Evolutionary conservation across 2,888 invertebrate genomes (phyloP).

Genomic region (Plutella xylostella): DNA sequence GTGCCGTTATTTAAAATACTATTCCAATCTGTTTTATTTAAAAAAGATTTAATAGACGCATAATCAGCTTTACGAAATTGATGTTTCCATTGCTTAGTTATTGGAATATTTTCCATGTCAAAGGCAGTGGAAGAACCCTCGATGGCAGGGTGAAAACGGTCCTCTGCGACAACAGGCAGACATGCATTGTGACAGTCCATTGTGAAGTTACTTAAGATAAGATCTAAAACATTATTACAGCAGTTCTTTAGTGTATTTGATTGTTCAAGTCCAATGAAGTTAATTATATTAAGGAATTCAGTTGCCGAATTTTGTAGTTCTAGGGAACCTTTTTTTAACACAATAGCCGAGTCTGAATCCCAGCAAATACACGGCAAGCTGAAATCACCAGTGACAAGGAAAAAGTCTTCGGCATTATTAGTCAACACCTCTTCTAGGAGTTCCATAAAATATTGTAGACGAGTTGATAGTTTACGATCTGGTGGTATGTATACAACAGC

Average conservation of each 20-base stretch:
- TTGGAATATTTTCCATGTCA: neutral
- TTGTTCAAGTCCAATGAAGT: neutral
- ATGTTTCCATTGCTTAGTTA: neutral
- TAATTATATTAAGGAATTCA: neutral
- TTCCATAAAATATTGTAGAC: neutral
- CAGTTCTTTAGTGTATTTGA: neutral
- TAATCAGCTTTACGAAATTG: slow-evolving; percentile 1
- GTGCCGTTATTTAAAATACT: neutral
- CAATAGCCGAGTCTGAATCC: neutral
- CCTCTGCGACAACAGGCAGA: neutral
- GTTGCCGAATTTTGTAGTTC: neutral
- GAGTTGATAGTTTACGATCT: neutral
- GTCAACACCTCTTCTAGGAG: neutral
- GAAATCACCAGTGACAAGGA: neutral
- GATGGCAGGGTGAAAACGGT: neutral
- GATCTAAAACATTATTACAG: neutral
- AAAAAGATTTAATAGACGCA: no score
- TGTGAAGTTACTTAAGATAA: neutral
- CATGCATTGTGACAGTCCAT: neutral
- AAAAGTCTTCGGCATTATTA: neutral
- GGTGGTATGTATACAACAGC: no score
- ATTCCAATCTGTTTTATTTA: slow-evolving; percentile 2
- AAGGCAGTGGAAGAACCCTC: neutral
- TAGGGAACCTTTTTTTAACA: neutral
- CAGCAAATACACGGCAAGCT: neutral